Evolutionary conservation across 2,797 vertebrate species (phyloP), one percentile per base, ranked within the genome.

Genomic region (Sarcoramphus papa): DNA sequence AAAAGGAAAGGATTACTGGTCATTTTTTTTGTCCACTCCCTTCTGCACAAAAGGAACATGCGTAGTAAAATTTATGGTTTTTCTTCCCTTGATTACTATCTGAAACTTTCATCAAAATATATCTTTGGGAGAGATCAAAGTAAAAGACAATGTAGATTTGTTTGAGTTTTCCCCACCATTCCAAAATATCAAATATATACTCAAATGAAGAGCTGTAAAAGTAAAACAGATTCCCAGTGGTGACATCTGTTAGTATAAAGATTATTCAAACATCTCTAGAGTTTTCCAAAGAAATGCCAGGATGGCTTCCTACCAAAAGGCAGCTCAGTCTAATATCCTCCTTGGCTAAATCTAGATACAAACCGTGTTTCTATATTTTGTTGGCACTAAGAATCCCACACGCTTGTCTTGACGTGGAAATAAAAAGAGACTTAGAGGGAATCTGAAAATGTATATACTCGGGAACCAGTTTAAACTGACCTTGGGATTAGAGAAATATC

Each of bases 181-280:
- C 65, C 87, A 95, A 91, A 96, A 74, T 65, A 92, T 48, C 22
- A 15, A 37, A 37, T 37, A 85, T 48, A 57, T 76, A 85, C 37
- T 88, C 85, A 91, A 95, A 96, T 88, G 91, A 94, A 94, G 78
- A 83, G 22, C 64, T 78, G 79, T 33, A 74, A 96, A 95, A 96
- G 84, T 77, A 83, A 96, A 93, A 64, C 80, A 95, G 88, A 86
- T 88, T 93, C 86, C 88, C 84, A 92, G 82, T 30, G 78, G 95
- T 92, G 85, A 93, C 84, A 94, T 91, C 93, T 96, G 78, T 95
- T 95, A 95, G 79, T 60, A 21, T 85, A 93, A 85, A 64, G 60
- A 89, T 87, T 93, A 63, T 93, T 91, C 79, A 94, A 93, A 96
- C 92, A 91, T 78, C 65, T 90, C 84, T 54, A 15, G 30, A 91